These are phyloP conservation scores for Torymus auratus DNA, from an alignment of 2,888 invertebrate genomes.

Conservation along the genomic window DNA sequence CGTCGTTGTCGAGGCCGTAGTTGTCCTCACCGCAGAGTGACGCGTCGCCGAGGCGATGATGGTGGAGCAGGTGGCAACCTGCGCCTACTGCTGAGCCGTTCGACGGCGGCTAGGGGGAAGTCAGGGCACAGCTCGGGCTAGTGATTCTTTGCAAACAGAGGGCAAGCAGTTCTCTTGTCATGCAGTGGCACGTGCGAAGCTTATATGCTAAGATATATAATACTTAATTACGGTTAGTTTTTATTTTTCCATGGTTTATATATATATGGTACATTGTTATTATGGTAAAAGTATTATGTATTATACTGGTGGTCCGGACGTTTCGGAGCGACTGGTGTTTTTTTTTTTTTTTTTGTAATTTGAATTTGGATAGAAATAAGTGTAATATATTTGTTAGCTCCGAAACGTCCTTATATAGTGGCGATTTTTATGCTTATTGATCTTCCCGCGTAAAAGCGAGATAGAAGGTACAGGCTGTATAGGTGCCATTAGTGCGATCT, in stretches of 20 bases:
- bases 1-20: constrained; percentile 75
- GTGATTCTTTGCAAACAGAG: constrained; percentile 75
- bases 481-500: constrained; percentile 57
- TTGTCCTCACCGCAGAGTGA: constrained; percentile 69
- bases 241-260: neutral
- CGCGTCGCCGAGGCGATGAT: neutral
- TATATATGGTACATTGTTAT: no score
- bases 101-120: constrained; percentile 74
- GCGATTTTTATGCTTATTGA: constrained; percentile 25
- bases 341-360: no score
- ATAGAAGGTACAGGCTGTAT: constrained; percentile 63
- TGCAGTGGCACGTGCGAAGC: constrained; percentile 75
- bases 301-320: no score
- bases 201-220: constrained; percentile 64
- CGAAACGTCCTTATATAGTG: neutral
- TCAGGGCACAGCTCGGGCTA: constrained; percentile 75
- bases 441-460: constrained; percentile 15
- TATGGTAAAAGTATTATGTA: no score
- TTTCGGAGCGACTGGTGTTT: no score
- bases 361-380: no score
- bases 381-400: neutral
- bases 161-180: constrained; percentile 72
- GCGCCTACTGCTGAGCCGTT: constrained; percentile 62
- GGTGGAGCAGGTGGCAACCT: neutral
- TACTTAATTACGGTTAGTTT: constrained; percentile 16